These are phyloP conservation scores for Poecilus cupreus DNA, from an alignment of 2,888 invertebrate species.

Conservation along the genomic window DNA sequence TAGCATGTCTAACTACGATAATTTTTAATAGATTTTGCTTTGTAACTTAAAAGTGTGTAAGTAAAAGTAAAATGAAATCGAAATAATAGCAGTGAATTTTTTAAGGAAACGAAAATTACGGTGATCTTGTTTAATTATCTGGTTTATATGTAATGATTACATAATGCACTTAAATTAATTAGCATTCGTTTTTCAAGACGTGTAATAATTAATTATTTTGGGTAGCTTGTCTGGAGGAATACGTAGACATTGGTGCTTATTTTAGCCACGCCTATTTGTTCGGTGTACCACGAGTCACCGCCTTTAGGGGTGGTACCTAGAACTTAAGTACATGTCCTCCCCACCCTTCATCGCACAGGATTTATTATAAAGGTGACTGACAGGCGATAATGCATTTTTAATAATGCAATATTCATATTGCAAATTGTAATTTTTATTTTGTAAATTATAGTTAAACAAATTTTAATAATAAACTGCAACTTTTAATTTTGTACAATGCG, in stretches of 20 bases:
- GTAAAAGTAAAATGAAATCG: neutral
- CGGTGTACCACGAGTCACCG: slow-evolving; percentile 33
- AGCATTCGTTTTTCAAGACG: neutral
- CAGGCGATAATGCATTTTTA: too few relatives aligned
- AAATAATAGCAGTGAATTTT: neutral
- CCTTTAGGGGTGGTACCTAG: slow-evolving; percentile 40
- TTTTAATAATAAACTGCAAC: too few relatives aligned
- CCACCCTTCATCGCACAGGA: neutral
- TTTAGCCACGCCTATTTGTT: slow-evolving; percentile 41
- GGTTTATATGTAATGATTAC: neutral
- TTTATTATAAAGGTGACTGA: neutral
- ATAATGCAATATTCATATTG: too few relatives aligned
- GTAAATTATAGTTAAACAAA: too few relatives aligned
- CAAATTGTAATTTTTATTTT: too few relatives aligned
- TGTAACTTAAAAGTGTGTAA: too few relatives aligned
- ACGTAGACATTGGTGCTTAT: slow-evolving; percentile 12
- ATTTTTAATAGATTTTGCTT: neutral
- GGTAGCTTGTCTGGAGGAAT: neutral
- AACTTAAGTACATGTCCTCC: neutral
- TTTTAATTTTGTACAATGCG: too few relatives aligned
- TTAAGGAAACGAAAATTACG: neutral
- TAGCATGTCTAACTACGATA: too few relatives aligned
- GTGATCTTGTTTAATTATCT: neutral
- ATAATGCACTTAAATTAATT: neutral
- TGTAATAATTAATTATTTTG: neutral